phyloP scores from a whole-genome alignment of 2,113 vertebrate genomes.

The Psettodes erumei region DNA sequence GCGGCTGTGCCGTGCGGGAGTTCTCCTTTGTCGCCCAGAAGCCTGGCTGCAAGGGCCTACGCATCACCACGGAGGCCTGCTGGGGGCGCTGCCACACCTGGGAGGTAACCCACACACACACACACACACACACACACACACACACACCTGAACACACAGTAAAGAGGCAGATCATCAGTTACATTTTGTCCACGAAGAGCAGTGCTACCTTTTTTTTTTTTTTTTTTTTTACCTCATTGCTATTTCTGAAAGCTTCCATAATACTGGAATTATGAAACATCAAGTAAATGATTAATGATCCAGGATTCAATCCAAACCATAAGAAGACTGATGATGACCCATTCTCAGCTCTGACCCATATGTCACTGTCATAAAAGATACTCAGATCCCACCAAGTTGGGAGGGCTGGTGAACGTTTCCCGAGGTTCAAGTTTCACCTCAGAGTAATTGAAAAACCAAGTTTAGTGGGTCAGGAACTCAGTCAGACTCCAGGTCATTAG shows the following conservation, averaged over 20 bases:
- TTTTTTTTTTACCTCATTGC: too few relatives aligned
- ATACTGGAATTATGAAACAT: slow-evolving; percentile 16
- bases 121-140: neutral
- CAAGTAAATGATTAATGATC: slow-evolving; percentile 24
- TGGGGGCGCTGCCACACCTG: slow-evolving; percentile 85
- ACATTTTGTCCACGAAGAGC: neutral
- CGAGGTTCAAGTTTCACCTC: neutral
- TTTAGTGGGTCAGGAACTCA: slow-evolving; percentile 6
- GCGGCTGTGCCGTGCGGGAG: slow-evolving; percentile 81
- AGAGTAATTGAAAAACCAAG: slow-evolving; percentile 42
- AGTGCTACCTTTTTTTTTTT: neutral
- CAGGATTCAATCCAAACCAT: slow-evolving; percentile 37
- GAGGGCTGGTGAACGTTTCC: slow-evolving; percentile 17
- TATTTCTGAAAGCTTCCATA: slow-evolving; percentile 27
- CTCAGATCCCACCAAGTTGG: slow-evolving; percentile 12
- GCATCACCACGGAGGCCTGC: slow-evolving; percentile 81
- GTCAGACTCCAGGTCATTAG: neutral
- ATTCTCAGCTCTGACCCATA: slow-evolving; percentile 17
- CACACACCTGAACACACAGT: neutral
- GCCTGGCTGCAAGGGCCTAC: slow-evolving; percentile 77
- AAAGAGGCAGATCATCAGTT: neutral
- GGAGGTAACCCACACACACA: slow-evolving; percentile 71
- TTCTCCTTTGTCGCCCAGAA: slow-evolving; percentile 83
- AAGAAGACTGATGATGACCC: neutral
- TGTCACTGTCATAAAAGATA: slow-evolving; percentile 37